Evolutionary conservation across 2,797 vertebrate genomes (phyloP), one percentile per base, ranked within the genome.

Genomic region (Enteromius argenteus): DNA sequence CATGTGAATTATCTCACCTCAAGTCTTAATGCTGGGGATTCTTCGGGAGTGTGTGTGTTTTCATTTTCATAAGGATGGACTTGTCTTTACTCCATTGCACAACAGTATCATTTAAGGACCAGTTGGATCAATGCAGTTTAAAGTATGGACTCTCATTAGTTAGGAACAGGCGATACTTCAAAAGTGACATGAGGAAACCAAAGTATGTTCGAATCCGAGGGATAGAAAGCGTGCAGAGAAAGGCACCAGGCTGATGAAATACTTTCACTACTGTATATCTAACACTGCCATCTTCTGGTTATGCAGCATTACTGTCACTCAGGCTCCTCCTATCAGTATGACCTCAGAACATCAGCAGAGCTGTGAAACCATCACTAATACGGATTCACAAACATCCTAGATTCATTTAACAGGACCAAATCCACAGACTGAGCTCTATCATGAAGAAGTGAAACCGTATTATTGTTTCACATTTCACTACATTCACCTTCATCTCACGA

Each of bases 271-370:
- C 23, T 60, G 76, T 84, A 23, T n/a, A 77, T 83, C 17, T 81
- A 83, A 84, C 84, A 84, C 83, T 79, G 75, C 85, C 87, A 79
- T 80, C 86, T 85, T 4, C 64, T 84, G 89, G 85, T 85, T 19
- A 75, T 37, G 42, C n/a, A 69, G 68, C 37, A 68, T 39, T 27
- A 44, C 58, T 32, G 69, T 49, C 23, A 56, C 35, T 77, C 68
- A 75, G 46, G 56, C n/a, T 3, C 13, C 11, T 35, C 30, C 17
- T 51, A 19, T 69, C 67, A 42, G 3, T 58, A 67, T 67, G 71
- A 62, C 51, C 42, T 68, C 68, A 66, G 21, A 42, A 76, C 44
- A 72, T 69, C 62, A 46, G 30, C 44, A 75, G 72, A 67, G 62
- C 37, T 75, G 66, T 74, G 72, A 81, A 80, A 15, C 56, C 14